A percentile compares a stretch with the other conserved stretches of the same genome.
Conservation (phyloP, 2,888 invertebrate genomes). For the Plebejus anna region DNA sequence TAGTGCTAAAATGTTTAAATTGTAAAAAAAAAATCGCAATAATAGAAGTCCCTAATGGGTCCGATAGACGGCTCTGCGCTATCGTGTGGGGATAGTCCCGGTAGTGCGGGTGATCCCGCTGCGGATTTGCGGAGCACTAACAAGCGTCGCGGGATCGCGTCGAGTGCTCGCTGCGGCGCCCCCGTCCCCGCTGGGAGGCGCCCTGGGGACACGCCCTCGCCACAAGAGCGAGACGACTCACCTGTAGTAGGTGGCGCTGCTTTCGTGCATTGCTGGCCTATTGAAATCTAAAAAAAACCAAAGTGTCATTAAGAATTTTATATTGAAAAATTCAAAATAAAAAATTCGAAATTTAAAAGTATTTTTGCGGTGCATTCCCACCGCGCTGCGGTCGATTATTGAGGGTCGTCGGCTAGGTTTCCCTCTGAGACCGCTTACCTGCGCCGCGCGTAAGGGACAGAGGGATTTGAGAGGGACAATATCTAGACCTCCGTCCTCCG, state of each 20-base stretch:
- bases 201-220: conserved; percentile 80
- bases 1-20: background rate
- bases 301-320: background rate
- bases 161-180: conserved; percentile 76
- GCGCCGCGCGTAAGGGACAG: conserved; percentile 64
- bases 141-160: conserved; percentile 78
- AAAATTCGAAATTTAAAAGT: conserved; percentile 38
- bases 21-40: background rate
- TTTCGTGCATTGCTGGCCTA: conserved; percentile 39
- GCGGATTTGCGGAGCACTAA: conserved; percentile 79
- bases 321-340: conserved; percentile 35
- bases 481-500: conserved; percentile 61
- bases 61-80: conserved; percentile 70
- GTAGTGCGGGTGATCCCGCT: conserved; percentile 78
- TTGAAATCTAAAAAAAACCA: conserved; percentile 34
- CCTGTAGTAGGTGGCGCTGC: conserved; percentile 70
- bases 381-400: conserved; percentile 51
- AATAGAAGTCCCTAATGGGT: conserved; percentile 36
- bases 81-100: conserved; percentile 77
- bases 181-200: conserved; percentile 77
- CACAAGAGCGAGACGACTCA: conserved; percentile 73
- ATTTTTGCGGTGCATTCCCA: conserved; percentile 12
- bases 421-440: conserved; percentile 61
- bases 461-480: conserved; percentile 61
- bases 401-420: conserved; percentile 55